These are phyloP conservation scores for Rotaria macrura DNA, from an alignment of 2,888 invertebrate species.

Conservation along the genomic window DNA sequence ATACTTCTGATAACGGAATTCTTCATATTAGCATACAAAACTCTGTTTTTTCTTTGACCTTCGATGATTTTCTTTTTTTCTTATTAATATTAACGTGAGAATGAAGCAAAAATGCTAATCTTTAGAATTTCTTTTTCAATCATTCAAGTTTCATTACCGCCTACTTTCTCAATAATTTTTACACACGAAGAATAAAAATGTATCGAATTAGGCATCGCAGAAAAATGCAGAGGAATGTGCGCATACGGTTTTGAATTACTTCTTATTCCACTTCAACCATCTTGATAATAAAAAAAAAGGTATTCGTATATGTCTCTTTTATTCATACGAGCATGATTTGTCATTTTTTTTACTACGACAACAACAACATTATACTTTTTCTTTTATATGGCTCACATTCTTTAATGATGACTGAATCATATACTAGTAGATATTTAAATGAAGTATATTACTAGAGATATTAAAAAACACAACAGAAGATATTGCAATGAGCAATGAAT, in stretches of 20 bases:
- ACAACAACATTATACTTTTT: not conserved
- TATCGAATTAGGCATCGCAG: not conserved
- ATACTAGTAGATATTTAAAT: not conserved
- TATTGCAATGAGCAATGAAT: too few species aligned
- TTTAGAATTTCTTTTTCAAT: not conserved
- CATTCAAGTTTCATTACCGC: not conserved
- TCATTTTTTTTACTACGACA: not conserved
- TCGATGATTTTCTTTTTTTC: not conserved
- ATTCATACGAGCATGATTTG: not conserved
- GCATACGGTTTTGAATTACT: not conserved
- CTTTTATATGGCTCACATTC: not conserved
- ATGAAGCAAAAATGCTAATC: not conserved
- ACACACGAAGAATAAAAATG: not conserved
- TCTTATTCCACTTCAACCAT: not conserved
- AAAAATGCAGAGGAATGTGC: not conserved
- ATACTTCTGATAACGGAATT: not conserved
- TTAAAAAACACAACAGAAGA: not conserved
- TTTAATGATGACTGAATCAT: not conserved
- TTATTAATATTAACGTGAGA: too few species aligned
- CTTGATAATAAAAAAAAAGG: not conserved
- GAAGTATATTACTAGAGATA: not conserved
- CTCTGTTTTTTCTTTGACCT: not conserved
- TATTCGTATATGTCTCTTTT: not conserved
- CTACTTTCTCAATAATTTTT: not conserved
- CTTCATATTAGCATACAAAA: not conserved